phyloP scores from a whole-genome alignment of 2,888 invertebrate species.

The Nephrotoma guestfalica region DNA sequence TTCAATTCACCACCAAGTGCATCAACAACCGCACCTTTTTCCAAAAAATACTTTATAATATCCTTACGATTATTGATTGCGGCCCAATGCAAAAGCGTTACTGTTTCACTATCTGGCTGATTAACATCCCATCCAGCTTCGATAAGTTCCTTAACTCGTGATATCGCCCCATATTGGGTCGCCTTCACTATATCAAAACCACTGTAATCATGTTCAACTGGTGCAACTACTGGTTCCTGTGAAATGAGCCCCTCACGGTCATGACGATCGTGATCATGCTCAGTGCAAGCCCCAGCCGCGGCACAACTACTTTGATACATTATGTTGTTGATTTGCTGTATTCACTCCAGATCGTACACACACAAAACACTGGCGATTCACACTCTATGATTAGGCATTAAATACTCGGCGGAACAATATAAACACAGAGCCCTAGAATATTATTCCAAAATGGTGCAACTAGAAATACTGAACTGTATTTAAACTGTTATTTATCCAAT shows the following conservation, averaged over 20 bases:
- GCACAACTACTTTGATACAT: slow-evolving; percentile 63
- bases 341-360: not conserved
- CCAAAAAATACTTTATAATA: slow-evolving; percentile 76
- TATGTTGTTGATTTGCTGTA: not conserved
- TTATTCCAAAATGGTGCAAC: not conserved
- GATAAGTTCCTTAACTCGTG: slow-evolving; percentile 68
- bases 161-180: slow-evolving; percentile 88
- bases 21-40: slow-evolving; percentile 79
- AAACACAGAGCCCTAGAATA: not conserved
- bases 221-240: slow-evolving; percentile 45
- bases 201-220: slow-evolving; percentile 57
- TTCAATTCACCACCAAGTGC: slow-evolving; percentile 90
- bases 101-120: slow-evolving; percentile 86
- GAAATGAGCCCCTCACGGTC: slow-evolving; percentile 33
- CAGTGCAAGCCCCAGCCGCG: slow-evolving; percentile 45
- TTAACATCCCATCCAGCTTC: slow-evolving; percentile 92
- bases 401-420: not conserved
- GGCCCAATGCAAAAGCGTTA: slow-evolving; percentile 97
- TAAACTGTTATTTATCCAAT: not conserved
- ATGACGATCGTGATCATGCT: slow-evolving; percentile 44
- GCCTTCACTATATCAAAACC: slow-evolving; percentile 88
- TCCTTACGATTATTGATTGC: slow-evolving; percentile 94
- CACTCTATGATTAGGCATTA: not conserved
- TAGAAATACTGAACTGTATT: not conserved
- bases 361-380: not conserved